Percentiles rank a stretch among this genome's conserved stretches.
Conservation (phyloP, 2,888 invertebrate species). For the Macrosiphum euphorbiae region DNA sequence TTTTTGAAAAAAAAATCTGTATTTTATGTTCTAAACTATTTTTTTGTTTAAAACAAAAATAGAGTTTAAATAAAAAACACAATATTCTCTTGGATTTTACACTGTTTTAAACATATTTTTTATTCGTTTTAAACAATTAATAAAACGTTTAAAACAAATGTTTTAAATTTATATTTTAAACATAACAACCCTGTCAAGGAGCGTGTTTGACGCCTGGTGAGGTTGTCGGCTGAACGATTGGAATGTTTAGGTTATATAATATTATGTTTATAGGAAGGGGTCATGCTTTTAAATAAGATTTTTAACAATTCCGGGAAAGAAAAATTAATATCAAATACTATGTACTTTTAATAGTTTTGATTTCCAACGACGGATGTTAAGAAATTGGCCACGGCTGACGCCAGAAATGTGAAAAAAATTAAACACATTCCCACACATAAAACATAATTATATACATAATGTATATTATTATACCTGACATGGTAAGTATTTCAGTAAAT, state of each 20-base stretch:
- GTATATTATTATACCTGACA: constrained; percentile 12
- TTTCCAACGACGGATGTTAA: constrained; percentile 13
- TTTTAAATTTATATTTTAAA: background rate
- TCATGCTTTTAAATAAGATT: background rate
- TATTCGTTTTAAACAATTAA: too few relatives aligned
- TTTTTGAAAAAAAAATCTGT: too few relatives aligned
- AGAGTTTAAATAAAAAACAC: too few relatives aligned
- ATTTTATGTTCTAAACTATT: too few relatives aligned
- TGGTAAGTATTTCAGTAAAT: constrained; percentile 35
- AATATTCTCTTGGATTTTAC: too few relatives aligned
- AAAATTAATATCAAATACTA: background rate
- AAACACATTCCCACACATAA: constrained; percentile 44
- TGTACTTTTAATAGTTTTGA: background rate
- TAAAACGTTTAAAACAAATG: too few relatives aligned
- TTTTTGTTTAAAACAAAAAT: too few relatives aligned
- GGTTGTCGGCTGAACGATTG: background rate
- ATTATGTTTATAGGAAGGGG: background rate
- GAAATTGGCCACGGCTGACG: constrained; percentile 33
- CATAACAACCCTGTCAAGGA: background rate
- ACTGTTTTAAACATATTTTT: too few relatives aligned
- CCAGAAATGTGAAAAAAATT: background rate
- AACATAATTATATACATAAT: constrained; percentile 33
- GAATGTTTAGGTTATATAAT: background rate
- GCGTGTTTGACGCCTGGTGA: background rate
- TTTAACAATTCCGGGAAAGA: background rate